Percentiles rank a stretch among this genome's conserved stretches.
Evolutionary conservation across 2,797 vertebrate species (phyloP).

Genomic region (Anguilla marmorata): DNA sequence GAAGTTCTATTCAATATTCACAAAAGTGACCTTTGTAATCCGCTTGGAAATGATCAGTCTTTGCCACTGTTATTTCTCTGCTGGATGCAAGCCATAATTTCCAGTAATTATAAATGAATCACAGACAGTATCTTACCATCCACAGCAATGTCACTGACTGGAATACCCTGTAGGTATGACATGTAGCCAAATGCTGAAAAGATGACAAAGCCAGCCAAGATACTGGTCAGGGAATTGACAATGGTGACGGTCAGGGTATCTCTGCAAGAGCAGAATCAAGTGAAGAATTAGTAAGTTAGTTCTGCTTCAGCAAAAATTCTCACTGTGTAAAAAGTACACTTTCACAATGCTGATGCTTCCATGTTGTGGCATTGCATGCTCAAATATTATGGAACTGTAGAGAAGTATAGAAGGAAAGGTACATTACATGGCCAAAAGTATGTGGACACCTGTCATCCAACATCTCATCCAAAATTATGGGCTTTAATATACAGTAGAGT

Average conservation of each 20-base stretch:
- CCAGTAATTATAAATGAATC: background rate
- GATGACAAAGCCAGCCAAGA: constrained; percentile 76
- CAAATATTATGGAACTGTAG: background rate
- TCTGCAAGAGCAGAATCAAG: constrained; percentile 50
- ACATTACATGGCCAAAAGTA: too few species aligned
- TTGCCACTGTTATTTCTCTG: background rate
- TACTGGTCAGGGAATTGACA: constrained; percentile 73
- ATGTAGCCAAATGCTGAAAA: constrained; percentile 79
- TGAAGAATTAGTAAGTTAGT: background rate
- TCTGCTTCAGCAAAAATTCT: background rate
- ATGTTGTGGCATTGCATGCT: background rate
- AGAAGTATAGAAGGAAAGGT: background rate
- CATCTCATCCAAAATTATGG: too few species aligned
- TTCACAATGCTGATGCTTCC: background rate
- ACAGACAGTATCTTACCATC: constrained; percentile 63
- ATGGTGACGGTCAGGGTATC: constrained; percentile 72
- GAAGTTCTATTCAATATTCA: too few species aligned
- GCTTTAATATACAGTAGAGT: too few species aligned
- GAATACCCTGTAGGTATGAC: constrained; percentile 71
- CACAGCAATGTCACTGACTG: constrained; percentile 68
- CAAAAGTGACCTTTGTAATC: background rate
- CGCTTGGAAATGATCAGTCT: background rate
- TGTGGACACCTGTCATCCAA: too few species aligned
- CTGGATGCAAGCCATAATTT: background rate
- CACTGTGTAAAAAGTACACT: too few species aligned